These are phyloP conservation scores for Lepilemur ruficaudatus DNA, from an alignment of 2,797 vertebrate species.

Conservation along the genomic window DNA sequence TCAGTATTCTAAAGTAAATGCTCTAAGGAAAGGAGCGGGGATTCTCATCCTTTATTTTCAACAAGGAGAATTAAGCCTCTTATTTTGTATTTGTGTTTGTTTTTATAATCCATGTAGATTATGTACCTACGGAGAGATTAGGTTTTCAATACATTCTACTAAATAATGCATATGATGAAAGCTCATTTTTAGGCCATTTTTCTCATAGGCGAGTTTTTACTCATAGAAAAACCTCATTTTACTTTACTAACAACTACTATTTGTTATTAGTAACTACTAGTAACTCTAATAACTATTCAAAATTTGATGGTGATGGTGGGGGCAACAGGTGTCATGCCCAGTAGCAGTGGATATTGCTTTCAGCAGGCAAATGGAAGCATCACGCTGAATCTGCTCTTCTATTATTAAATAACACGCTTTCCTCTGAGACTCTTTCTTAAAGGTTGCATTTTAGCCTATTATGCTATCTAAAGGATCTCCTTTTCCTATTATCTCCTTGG, in stretches of 20 bases:
- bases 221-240: background rate
- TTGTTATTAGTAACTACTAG: background rate
- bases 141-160: background rate
- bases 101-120: background rate
- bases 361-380: background rate
- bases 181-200: background rate
- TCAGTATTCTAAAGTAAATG: background rate
- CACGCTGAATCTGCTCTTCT: background rate
- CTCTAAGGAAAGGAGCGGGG: background rate
- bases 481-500: background rate
- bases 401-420: background rate
- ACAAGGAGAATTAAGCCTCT: background rate
- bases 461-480: background rate
- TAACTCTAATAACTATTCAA: background rate
- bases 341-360: background rate
- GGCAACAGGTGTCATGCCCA: fast-evolving
- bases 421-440: background rate
- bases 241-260: background rate
- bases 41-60: background rate
- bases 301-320: background rate
- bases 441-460: background rate
- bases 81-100: background rate
- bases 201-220: background rate
- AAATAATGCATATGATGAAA: background rate
- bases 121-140: background rate